Evolutionary conservation across 2,888 invertebrate genomes (phyloP), one percentile per base, ranked within the genome.

Genomic region (Endotricha flammealis): DNA sequence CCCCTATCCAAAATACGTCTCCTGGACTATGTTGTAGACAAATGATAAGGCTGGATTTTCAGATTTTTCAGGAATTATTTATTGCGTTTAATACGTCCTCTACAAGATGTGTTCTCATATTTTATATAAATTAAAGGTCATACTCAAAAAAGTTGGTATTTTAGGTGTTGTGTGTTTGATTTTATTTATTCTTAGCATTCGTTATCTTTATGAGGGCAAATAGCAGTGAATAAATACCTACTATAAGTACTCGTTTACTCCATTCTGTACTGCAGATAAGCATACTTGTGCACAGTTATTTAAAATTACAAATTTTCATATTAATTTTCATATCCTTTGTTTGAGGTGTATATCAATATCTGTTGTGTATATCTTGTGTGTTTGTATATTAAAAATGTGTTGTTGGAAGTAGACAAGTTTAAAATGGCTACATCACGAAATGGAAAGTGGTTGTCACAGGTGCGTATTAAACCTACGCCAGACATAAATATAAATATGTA

Each of bases 391-490:
- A 62, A 67, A 46, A 74, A 78, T 42, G 69, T 63, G 38, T 46
- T 67, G 34, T 44, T 63, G 2, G 73, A 76, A 44, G 58, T 54
- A 3, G 70, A 62, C 13, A 75, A 69, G 41, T 59, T 49, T 20
- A 63, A 42, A 30, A 75, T 81, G 74, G 54, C 72, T 4, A 43
- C 59, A 0, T 68, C 60, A 2, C 74, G 73, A 42, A 81, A 81
- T 36, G 79, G 80, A 28, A 64, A 67, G 33, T 67, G 73, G 64
- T 53, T 72, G 12, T 49, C 61, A n/a, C 67, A 78, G 79, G 82
- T 82, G 54, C 16, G 25, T 32, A 24, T 27, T 28, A 6, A 16
- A 3, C 16, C 4, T 16, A n/a, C n/a, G n/a, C n/a, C n/a, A n/a
- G n/a, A n/a, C n/a, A n/a, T n/a, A n/a, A n/a, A n/a, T n/a, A n/a